Evolutionary conservation across 2,888 invertebrate species (phyloP), one percentile per base, ranked within the genome.

Genomic region (Drosophila monieri): DNA sequence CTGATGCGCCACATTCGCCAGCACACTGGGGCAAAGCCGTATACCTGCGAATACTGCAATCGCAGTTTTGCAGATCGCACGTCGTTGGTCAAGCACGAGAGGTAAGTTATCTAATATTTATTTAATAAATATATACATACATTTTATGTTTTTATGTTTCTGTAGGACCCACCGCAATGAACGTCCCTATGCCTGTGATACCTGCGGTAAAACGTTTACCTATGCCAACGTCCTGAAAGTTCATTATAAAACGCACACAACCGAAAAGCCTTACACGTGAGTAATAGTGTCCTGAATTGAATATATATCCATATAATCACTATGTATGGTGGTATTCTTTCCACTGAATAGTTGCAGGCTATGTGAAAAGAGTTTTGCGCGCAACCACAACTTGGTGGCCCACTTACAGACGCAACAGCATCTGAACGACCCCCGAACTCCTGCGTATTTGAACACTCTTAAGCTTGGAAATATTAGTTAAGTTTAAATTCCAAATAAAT

Each of bases 1-100:
- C 61, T 92, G 30, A 90, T 89, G 14, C 89, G 92, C 0, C 92
- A 92, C 54, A 92, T 92, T 74, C 87, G 91, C 9, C 89, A 90
- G 30, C 92, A 91, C 58, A 92, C 91, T 0, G 90, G 92, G 0
- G 87, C 86, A 8, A 89, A 90, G 18, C 92, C 92, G 0, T 92
- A 91, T 51, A 83, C 64, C 25, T 92, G 92, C 35, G 79, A 85
- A 55, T 90, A 90, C 59, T 92, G 92, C 56, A 85, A 89, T 23
- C 78, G 92, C 1, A 84, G 77, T 23, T 92, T 92, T 56, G 80
- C 91, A 2, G 92, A 92, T 78, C 89, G 91, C 12, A 91, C 91
- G 2, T 89, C 91, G 6, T 83, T 90, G 43, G 89, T 90, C 0
- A 92, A 92, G 65, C 92, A 92, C 59, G 91, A 92, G 77, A 85